Base-by-base conservation (phyloP, 2,797 vertebrate genomes). In the Tenualosa thibaudeaui region DNA sequence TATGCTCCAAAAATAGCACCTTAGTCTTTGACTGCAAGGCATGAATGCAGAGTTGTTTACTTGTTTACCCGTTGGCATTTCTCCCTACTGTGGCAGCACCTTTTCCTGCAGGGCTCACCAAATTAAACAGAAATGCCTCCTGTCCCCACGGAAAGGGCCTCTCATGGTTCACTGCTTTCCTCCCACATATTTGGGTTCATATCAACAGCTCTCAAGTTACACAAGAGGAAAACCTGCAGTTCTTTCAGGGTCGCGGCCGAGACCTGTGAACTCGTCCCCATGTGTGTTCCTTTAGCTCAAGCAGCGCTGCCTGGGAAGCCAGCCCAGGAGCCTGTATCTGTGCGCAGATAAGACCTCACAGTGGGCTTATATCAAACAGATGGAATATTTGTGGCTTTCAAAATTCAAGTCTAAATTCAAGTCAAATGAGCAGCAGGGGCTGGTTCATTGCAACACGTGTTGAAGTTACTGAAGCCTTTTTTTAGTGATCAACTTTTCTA, bases 121-220 rank as follows among this genome's bases (percentile, higher is more conserved):
- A 78, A 78, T 78, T 15, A 46, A 78, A 78, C 71, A 78, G 37
- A 13, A 19, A 78, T 46, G 71, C 40, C 19, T 78, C 71, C 26
- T 2, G 17, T 46, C 40, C 40, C 37, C 71, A 8, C 8, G 37
- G 37, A 43, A 43, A 43, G 37, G 37, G 46, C 37, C 40, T 75
- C 12, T 75, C 15, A 19, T 75, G 68, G 31, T 19, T 75, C 68
- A 19, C 13, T 37, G 37, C 68, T 40, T 40, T 75, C 19, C 71
- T 46, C 71, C 71, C 71, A 78, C 71, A 46, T 78, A 78, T 78
- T 78, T 78, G 71, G 40, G 71, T 78, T 78, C 71, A 78, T 78
- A 78, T 78, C 71, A 78, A 46, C 71, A 78, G 37, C 37, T 78
- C 71, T 78, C 71, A 6, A 78, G 17, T 78, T 43, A 46, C 71